phyloP scores from a whole-genome alignment of 2,113 vertebrate species.

The Hystrix brachyura region DNA sequence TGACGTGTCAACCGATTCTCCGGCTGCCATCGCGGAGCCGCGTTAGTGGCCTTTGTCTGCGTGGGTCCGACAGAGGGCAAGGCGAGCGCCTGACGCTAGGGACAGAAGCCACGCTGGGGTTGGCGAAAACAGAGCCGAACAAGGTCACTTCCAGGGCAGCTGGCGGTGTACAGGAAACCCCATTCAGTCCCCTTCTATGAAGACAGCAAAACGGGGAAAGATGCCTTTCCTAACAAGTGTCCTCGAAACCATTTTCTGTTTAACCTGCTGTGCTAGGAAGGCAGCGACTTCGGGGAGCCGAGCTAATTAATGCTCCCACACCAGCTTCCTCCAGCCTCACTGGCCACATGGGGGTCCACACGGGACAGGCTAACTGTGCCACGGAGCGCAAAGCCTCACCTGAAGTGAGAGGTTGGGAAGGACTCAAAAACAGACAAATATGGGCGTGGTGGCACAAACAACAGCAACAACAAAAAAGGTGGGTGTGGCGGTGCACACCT shows the following conservation, averaged over 20 bases:
- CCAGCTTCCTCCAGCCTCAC: neutral
- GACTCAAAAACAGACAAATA: too few relatives aligned
- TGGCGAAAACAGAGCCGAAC: conserved; percentile 63
- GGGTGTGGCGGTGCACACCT: neutral
- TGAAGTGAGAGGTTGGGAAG: neutral
- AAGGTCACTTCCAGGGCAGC: conserved; percentile 64
- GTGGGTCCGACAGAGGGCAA: neutral
- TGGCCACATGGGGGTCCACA: neutral
- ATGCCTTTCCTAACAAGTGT: neutral
- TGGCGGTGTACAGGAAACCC: conserved; percentile 61
- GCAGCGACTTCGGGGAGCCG: neutral
- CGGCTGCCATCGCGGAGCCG: conserved; percentile 16
- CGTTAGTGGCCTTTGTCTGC: conserved; percentile 63
- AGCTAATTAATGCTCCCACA: too few relatives aligned
- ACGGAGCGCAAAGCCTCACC: neutral
- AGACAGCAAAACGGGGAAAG: conserved; percentile 17
- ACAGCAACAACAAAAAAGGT: neutral
- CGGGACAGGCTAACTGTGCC: neutral
- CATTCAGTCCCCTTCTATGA: conserved; percentile 35
- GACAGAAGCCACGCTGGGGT: conserved; percentile 48
- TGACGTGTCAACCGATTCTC: conserved; percentile 72
- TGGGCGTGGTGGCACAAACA: neutral
- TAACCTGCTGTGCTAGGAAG: conserved; percentile 30
- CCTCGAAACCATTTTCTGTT: conserved; percentile 37
- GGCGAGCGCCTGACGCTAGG: conserved; percentile 29